These are phyloP conservation scores for Anguilla anguilla DNA, from an alignment of 2,797 vertebrate genomes.

Conservation along the genomic window DNA sequence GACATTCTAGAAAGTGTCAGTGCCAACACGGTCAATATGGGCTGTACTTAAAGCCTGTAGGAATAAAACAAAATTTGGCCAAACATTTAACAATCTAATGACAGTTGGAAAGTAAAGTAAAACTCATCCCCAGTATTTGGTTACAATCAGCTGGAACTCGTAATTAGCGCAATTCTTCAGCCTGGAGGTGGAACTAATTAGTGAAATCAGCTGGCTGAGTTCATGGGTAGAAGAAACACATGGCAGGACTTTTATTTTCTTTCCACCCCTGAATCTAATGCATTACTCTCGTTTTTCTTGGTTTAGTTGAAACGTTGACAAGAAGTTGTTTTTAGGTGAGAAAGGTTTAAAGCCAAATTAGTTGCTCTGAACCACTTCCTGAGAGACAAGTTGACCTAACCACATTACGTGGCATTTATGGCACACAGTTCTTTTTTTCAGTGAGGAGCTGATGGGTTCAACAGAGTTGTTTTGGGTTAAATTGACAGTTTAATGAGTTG, in stretches of 20 bases:
- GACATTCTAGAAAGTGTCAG: neutral
- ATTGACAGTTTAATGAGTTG: neutral
- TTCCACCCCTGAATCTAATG: neutral
- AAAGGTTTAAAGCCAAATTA: neutral
- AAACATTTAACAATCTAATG: neutral
- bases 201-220: too few relatives aligned
- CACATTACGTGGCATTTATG: neutral
- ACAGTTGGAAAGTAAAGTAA: neutral
- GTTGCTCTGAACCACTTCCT: neutral
- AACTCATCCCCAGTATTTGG: neutral
- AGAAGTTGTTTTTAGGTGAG: neutral
- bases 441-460: neutral
- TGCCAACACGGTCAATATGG: constrained; percentile 54
- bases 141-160: neutral
- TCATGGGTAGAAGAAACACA: too few relatives aligned
- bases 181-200: too few relatives aligned
- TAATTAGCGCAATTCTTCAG: too few relatives aligned
- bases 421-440: neutral
- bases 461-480: neutral
- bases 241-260: too few relatives aligned
- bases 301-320: too few relatives aligned
- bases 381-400: neutral
- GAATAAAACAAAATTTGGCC: neutral
- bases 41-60: constrained; percentile 13
- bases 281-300: neutral